Evolutionary conservation across 2,113 vertebrate genomes (phyloP).

Genomic region (Ictalurus punctatus): DNA sequence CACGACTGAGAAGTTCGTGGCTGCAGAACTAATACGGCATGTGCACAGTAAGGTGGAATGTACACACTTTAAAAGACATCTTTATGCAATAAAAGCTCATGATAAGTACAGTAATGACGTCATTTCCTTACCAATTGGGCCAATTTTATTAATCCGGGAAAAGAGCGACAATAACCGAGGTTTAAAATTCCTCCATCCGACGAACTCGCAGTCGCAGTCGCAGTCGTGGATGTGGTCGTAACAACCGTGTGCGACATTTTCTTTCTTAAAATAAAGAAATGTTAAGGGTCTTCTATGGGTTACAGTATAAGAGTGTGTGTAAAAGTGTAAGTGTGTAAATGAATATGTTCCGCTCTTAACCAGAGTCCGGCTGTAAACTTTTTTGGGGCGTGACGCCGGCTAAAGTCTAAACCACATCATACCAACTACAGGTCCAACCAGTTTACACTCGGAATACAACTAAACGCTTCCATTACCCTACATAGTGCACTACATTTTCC

Average conservation of each 20-base stretch:
- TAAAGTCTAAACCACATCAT: background rate
- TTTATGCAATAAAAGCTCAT: background rate
- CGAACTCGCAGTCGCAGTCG: slow-evolving; percentile 47
- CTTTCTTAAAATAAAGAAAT: background rate
- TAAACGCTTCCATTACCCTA: background rate
- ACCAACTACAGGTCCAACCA: too few species aligned
- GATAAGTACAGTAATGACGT: background rate
- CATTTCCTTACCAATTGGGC: slow-evolving; percentile 67
- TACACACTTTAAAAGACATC: background rate
- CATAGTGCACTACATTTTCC: background rate
- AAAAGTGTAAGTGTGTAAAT: background rate
- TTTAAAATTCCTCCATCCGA: slow-evolving; percentile 60
- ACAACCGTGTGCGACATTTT: slow-evolving; percentile 69
- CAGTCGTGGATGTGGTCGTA: slow-evolving; percentile 49
- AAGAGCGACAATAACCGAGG: slow-evolving; percentile 66
- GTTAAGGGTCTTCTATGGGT: too few species aligned
- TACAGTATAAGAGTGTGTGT: background rate
- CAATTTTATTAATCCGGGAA: slow-evolving; percentile 69
- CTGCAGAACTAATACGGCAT: too few species aligned
- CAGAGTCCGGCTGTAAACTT: background rate
- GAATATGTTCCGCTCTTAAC: background rate
- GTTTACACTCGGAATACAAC: too few species aligned
- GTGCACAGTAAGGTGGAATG: too few species aligned
- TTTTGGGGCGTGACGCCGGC: background rate
- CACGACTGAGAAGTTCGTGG: background rate